These are phyloP conservation scores for Apostichopus californicus DNA, from an alignment of 35 echinoderm and acorn worm species.

Conservation along the genomic window DNA sequence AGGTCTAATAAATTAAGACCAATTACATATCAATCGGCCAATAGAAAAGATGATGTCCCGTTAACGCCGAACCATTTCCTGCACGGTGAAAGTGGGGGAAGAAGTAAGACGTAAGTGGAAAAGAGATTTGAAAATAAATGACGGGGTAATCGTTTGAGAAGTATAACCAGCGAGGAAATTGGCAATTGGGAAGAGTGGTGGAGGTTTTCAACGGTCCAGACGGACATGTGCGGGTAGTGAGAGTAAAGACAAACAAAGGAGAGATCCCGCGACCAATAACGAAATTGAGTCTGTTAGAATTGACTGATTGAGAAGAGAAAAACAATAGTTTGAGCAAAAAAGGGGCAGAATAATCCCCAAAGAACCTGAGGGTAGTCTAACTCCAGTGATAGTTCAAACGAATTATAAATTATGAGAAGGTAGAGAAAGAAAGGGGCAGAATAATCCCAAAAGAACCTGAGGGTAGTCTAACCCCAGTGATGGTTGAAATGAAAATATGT, in stretches of 20 bases:
- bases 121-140: too few relatives aligned
- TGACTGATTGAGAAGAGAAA: not conserved
- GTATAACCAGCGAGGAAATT: not conserved
- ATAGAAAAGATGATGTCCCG: slow-evolving; percentile 8
- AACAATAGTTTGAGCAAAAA: too few relatives aligned
- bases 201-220: not conserved
- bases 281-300: too few relatives aligned
- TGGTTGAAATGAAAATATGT: not conserved
- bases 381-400: slow-evolving; percentile 22
- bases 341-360: slow-evolving; percentile 20
- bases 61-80: slow-evolving; percentile 54
- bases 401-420: too few relatives aligned
- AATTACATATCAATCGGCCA: slow-evolving; percentile 45
- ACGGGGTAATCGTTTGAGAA: not conserved
- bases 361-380: slow-evolving; percentile 32
- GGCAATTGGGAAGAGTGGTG: not conserved
- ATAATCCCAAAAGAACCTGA: slow-evolving; percentile 11
- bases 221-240: not conserved
- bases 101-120: too few relatives aligned
- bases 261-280: not conserved
- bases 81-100: not conserved
- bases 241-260: not conserved
- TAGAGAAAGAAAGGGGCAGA: not conserved
- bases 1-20: slow-evolving; percentile 40
- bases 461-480: slow-evolving; percentile 39